Conservation (phyloP, 2,113 vertebrate genomes). For the Notarius quadriscutis region DNA sequence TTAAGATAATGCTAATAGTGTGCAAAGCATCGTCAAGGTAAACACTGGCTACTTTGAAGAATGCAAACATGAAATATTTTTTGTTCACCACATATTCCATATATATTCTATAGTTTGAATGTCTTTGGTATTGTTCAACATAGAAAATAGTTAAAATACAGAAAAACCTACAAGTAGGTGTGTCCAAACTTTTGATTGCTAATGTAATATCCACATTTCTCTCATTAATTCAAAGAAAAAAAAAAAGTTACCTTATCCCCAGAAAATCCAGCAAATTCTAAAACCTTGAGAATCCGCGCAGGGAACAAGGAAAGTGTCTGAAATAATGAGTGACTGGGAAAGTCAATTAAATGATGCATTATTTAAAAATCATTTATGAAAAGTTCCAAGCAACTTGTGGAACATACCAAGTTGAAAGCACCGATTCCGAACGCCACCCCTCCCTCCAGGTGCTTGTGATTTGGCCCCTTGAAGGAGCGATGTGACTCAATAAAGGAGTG, state of each 20-base stretch:
- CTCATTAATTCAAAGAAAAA: background rate
- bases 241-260: slow-evolving; percentile 76
- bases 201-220: no score
- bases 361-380: background rate
- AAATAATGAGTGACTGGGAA: slow-evolving; percentile 7
- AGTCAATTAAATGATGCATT: background rate
- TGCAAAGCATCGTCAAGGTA: no score
- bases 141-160: no score
- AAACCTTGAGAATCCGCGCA: slow-evolving; percentile 74
- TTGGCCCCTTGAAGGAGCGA: slow-evolving; percentile 66
- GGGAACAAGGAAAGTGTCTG: slow-evolving; percentile 81
- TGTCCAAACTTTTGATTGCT: no score
- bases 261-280: slow-evolving; percentile 83
- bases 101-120: no score
- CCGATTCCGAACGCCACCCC: slow-evolving; percentile 78
- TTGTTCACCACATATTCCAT: no score
- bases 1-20: no score
- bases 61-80: no score
- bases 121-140: no score
- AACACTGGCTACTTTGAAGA: no score
- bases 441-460: slow-evolving; percentile 76
- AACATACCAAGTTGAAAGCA: slow-evolving; percentile 79
- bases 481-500: slow-evolving; percentile 71
- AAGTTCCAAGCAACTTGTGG: background rate
- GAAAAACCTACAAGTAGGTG: no score